A percentile compares a stretch with the other conserved stretches of the same genome.
Evolutionary conservation across 1,140 invertebrate species (phyloP).

Genomic region (Camponotus pennsylvanicus): DNA sequence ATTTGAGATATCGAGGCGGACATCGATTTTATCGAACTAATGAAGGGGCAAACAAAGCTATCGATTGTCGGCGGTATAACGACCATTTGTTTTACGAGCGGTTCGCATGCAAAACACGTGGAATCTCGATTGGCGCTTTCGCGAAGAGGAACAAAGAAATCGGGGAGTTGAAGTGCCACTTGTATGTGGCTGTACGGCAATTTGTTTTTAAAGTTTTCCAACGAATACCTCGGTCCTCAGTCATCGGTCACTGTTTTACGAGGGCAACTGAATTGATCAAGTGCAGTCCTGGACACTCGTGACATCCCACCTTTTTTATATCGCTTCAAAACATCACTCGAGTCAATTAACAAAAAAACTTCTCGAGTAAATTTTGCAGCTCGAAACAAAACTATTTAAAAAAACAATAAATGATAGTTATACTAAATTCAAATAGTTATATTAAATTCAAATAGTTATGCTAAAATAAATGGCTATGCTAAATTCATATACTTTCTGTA

Average conservation of each 20-base stretch:
- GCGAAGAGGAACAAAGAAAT: constrained; percentile 57
- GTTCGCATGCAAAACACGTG: constrained; percentile 38
- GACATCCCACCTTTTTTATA: constrained; percentile 71
- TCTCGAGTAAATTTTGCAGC: background rate
- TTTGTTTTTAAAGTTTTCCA: constrained; percentile 70
- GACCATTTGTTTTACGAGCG: constrained; percentile 45
- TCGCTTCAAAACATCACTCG: constrained; percentile 17
- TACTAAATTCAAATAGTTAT: background rate
- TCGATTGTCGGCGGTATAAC: constrained; percentile 54
- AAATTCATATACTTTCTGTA: background rate
- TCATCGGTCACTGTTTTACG: constrained; percentile 63
- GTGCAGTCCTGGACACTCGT: constrained; percentile 54
- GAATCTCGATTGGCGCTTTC: constrained; percentile 49
- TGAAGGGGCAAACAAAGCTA: constrained; percentile 35
- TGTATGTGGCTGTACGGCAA: constrained; percentile 50
- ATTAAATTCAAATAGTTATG: no score
- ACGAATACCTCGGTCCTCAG: constrained; percentile 19
- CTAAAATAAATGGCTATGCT: no score
- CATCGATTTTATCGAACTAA: constrained; percentile 27
- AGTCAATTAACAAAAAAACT: constrained; percentile 27
- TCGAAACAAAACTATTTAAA: background rate
- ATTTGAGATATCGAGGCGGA: background rate
- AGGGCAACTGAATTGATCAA: constrained; percentile 69
- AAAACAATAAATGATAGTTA: background rate
- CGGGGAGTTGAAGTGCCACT: constrained; percentile 64